Percentiles rank a stretch among this genome's conserved stretches.
These are phyloP conservation scores for Danionella dracula DNA, from an alignment of 2,797 vertebrate species.

Conservation along the genomic window DNA sequence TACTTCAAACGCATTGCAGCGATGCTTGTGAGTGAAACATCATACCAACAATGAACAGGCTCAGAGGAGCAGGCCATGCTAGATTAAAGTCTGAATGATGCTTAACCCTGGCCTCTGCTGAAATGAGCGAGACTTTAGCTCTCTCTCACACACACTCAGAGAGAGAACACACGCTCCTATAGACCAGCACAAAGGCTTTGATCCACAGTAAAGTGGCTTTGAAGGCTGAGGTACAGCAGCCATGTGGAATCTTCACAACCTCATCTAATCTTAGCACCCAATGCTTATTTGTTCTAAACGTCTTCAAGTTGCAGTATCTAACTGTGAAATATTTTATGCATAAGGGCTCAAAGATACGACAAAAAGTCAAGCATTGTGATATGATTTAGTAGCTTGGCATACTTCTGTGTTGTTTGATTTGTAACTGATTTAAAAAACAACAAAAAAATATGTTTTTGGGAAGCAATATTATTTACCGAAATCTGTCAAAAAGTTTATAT, in stretches of 20 bases:
- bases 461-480: too few relatives aligned
- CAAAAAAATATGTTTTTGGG: too few relatives aligned
- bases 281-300: conserved; percentile 25
- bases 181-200: conserved; percentile 33
- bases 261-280: conserved; percentile 30
- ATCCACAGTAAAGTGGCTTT: conserved; percentile 33
- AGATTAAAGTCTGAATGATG: conserved; percentile 47
- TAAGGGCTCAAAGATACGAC: too few relatives aligned
- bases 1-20: conserved; percentile 16
- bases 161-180: conserved; percentile 11
- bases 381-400: too few relatives aligned
- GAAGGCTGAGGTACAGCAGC: conserved; percentile 21
- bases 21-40: conserved; percentile 31
- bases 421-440: too few relatives aligned
- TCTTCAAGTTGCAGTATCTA: conserved; percentile 3
- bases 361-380: too few relatives aligned
- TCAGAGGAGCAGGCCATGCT: conserved; percentile 23
- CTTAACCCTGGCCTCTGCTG: conserved; percentile 44
- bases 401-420: too few relatives aligned
- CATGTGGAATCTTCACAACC: conserved; percentile 35
- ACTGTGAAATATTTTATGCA: conserved; percentile 6
- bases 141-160: neutral
- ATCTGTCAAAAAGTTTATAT: too few relatives aligned
- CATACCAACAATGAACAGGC: conserved; percentile 37
- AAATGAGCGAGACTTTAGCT: conserved; percentile 32